phyloP scores from a whole-genome alignment of 2,113 vertebrate genomes.

The Hydropotes inermis region DNA sequence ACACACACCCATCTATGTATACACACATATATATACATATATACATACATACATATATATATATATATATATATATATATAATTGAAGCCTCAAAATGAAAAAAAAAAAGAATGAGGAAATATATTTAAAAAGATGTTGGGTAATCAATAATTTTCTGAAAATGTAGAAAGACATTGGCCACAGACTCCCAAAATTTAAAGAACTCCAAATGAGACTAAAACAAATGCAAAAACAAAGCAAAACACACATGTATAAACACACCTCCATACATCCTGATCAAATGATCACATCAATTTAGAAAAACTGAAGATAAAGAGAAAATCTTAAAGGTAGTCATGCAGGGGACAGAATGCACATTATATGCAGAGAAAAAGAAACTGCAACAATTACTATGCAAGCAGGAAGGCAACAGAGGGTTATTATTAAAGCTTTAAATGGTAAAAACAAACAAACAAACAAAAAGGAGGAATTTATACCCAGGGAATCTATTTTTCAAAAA shows the following conservation, averaged over 20 bases:
- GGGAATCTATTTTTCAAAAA: background rate
- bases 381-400: background rate
- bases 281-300: background rate
- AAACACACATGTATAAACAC: too few species aligned
- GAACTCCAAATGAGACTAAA: background rate
- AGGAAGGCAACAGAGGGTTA: background rate
- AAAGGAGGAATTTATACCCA: background rate
- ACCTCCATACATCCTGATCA: background rate
- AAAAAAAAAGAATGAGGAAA: background rate
- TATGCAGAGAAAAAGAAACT: background rate
- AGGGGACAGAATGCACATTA: background rate
- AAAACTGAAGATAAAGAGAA: background rate
- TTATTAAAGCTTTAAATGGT: background rate
- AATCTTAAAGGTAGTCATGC: background rate
- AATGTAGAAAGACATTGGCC: background rate
- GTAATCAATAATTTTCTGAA: background rate
- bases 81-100: background rate
- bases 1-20: too few species aligned
- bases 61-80: background rate
- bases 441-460: background rate
- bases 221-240: background rate
- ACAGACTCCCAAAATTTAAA: background rate
- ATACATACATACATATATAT: too few species aligned
- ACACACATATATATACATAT: too few species aligned
- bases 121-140: background rate